These are phyloP conservation scores for Psephotus haematonotus DNA, from an alignment of 2,113 vertebrate genomes.

Conservation along the genomic window DNA sequence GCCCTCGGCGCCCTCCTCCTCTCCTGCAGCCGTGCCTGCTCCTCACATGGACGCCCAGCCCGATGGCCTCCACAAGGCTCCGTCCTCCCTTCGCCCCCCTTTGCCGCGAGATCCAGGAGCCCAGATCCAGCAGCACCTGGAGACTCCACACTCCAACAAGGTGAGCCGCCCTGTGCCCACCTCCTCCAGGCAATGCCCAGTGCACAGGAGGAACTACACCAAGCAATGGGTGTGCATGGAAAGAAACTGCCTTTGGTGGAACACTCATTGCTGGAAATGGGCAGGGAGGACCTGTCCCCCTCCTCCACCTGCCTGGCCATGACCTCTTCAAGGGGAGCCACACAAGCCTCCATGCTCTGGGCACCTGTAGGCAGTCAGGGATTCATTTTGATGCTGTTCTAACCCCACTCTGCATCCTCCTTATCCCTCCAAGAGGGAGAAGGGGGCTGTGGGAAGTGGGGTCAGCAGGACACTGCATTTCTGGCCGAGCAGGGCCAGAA, in stretches of 20 bases:
- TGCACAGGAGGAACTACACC: neutral
- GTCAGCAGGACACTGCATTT: neutral
- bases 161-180: neutral
- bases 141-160: neutral
- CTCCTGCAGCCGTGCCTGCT: neutral
- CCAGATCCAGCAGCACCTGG: neutral
- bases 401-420: neutral
- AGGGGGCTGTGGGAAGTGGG: neutral
- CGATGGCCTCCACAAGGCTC: neutral
- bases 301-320: neutral
- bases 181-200: neutral
- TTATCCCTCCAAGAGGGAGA: neutral
- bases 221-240: rapidly evolving
- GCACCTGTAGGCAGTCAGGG: neutral
- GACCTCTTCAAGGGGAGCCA: neutral
- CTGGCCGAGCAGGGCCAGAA: neutral
- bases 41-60: neutral
- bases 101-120: neutral
- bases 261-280: neutral
- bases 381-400: neutral
- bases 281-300: neutral
- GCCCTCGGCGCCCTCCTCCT: neutral
- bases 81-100: neutral
- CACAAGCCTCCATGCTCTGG: rapidly evolving
- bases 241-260: neutral